Conservation (phyloP, 2,888 invertebrate species). For the Lydus trimaculatus region DNA sequence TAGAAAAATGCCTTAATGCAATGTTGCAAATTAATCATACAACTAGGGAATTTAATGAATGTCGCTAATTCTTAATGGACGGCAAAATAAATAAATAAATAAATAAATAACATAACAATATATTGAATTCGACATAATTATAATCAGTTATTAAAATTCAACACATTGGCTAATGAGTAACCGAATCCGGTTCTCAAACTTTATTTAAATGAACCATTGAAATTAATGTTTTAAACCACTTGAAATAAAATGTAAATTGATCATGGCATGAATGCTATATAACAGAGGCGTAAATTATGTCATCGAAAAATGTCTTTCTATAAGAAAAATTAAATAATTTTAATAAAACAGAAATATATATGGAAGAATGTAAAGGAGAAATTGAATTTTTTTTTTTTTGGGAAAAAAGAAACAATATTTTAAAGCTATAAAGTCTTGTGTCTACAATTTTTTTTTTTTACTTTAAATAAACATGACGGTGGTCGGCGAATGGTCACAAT, state of each 20-base stretch:
- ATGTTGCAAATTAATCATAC: no score
- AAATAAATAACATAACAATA: constrained; percentile 28
- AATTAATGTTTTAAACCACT: constrained; percentile 45
- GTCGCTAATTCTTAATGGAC: constrained; percentile 14
- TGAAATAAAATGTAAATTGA: constrained; percentile 46
- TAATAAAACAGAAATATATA: no score
- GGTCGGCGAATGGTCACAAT: constrained; percentile 38
- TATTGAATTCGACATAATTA: constrained; percentile 45
- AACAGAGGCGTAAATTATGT: constrained; percentile 32
- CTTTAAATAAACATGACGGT: constrained; percentile 42
- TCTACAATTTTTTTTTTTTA: constrained; percentile 27
- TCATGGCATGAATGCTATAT: constrained; percentile 34
- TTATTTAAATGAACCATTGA: constrained; percentile 48
- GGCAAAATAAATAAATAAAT: constrained; percentile 4
- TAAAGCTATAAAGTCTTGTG: constrained; percentile 42
- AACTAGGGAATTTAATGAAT: not conserved
- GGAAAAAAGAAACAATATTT: constrained; percentile 28
- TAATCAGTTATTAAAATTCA: constrained; percentile 44
- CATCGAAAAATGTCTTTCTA: constrained; percentile 19
- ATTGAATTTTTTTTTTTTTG: constrained; percentile 40
- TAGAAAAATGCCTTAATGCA: no score
- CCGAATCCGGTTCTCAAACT: constrained; percentile 46
- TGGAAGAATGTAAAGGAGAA: constrained; percentile 10
- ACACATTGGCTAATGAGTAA: constrained; percentile 47
- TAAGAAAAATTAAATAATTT: not conserved